phyloP scores from a whole-genome alignment of 2,113 vertebrate genomes.

The Tyrannus savana region DNA sequence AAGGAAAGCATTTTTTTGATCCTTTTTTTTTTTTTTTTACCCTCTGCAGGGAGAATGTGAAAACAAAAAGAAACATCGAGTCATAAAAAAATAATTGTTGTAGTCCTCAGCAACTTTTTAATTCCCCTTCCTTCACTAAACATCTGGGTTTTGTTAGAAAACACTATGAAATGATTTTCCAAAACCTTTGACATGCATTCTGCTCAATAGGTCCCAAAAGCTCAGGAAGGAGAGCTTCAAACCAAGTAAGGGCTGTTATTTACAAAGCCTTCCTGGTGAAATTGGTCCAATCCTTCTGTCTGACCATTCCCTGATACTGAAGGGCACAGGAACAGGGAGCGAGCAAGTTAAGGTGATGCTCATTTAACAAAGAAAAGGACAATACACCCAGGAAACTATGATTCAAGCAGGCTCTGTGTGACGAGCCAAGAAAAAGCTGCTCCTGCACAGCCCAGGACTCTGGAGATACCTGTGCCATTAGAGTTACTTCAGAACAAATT shows the following conservation, averaged over 20 bases:
- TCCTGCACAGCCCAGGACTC: neutral
- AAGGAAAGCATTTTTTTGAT: neutral
- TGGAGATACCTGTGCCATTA: slow-evolving; percentile 2
- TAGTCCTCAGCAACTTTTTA: slow-evolving; percentile 40
- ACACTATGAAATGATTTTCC: slow-evolving; percentile 26
- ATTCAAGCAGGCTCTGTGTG: neutral
- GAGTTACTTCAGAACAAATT: slow-evolving; percentile 42
- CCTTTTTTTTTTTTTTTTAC: neutral
- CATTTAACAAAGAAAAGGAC: neutral
- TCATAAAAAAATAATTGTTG: slow-evolving; percentile 27
- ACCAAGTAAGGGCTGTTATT: neutral
- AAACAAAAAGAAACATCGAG: slow-evolving; percentile 5
- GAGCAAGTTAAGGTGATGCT: neutral
- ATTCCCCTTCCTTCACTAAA: neutral
- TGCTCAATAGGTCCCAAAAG: neutral
- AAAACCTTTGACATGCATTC: slow-evolving; percentile 25
- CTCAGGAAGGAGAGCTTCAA: neutral
- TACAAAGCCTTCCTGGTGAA: neutral
- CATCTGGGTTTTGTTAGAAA: slow-evolving; percentile 49
- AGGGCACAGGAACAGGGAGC: neutral
- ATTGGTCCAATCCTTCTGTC: neutral
- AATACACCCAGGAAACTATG: neutral
- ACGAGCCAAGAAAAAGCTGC: slow-evolving; percentile 7
- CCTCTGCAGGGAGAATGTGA: neutral
- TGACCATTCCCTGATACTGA: neutral